Base-by-base conservation (phyloP, 2,888 invertebrate genomes). In the Steinernema hermaphroditum region DNA sequence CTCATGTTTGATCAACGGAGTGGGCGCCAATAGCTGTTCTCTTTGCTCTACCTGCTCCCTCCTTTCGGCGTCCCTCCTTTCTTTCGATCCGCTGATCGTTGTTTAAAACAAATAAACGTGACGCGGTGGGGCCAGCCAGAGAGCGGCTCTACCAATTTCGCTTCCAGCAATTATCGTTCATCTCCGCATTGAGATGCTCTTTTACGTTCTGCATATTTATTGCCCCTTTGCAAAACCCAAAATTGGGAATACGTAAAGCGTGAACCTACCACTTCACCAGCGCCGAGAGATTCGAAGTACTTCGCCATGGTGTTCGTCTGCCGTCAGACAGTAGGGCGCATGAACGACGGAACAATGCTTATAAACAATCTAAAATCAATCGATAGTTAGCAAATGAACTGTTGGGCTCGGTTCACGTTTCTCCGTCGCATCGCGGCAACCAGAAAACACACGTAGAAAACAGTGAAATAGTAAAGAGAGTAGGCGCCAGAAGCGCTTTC, bases 281-380 rank as follows among this genome's bases (percentile, higher is more conserved):
- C 32, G 62, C 62, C 62, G 29, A 62, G 62, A 12, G 62, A 62
- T 29, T 62, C 62, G 62, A 62, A 62, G 62, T 62, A 62, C 27
- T 62, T 62, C 29, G 62, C 62, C 62, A 62, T 62, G 29, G 34
- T 62, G 32, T 29, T 62, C 62, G 29, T 29, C 12, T 62, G 32
- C 27, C 22, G 62, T 62, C 32, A 29, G 62, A 32, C 62, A 14
- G 27, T 16, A 27, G 32, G 62, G 29, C 27, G 62, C 62, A 62
- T 62, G 62, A 62, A 32, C 62, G 62, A 16, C 46, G n/a, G 46
- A 62, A 32, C 62, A 62, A 27, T 32, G 62, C 27, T 62, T 62
- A 62, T 62, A 62, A 62, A 62, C 62, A 62, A 62, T 62, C 62
- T 62, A 29, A 29, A 62, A 62, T 62, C 62, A 62, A 62, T 62